phyloP scores from a whole-genome alignment of 2,113 vertebrate genomes.

The Mesocricetus auratus region DNA sequence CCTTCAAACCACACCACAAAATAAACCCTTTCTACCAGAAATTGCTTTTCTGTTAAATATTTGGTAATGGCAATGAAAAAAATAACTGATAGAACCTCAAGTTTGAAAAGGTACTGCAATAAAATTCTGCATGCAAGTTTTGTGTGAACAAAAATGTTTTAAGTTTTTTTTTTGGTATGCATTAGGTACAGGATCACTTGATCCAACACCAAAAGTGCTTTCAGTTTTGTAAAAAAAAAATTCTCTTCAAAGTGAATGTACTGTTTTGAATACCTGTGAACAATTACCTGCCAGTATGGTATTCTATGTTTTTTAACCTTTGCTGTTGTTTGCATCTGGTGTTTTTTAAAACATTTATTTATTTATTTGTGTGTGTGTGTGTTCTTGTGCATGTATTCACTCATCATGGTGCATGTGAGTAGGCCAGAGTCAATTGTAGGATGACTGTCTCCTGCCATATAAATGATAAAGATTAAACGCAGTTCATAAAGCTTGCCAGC shows the following conservation, averaged over 20 bases:
- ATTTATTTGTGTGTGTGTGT: not conserved
- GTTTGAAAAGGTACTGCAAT: too few species aligned
- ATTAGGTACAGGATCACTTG: too few species aligned
- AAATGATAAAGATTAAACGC: not conserved
- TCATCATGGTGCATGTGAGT: not conserved
- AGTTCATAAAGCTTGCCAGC: not conserved
- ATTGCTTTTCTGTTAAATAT: not conserved
- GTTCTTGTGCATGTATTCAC: not conserved
- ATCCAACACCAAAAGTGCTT: not conserved
- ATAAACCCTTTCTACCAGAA: too few species aligned
- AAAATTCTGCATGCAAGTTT: not conserved
- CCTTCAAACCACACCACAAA: not conserved
- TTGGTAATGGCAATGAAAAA: not conserved
- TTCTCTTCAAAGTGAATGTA: not conserved
- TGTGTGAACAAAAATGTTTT: not conserved
- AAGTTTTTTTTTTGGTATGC: not conserved
- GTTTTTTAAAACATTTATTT: not conserved
- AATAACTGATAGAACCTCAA: not conserved
- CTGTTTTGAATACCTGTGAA: not conserved
- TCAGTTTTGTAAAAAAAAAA: not conserved
- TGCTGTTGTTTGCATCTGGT: not conserved
- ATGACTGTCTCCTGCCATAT: not conserved
- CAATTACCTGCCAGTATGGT: not conserved
- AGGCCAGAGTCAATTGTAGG: not conserved
- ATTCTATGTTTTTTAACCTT: not conserved